Percentiles rank a stretch among this genome's conserved stretches.
Evolutionary conservation across 2,113 vertebrate species (phyloP).

Genomic region (Myxocyprinus asiaticus): DNA sequence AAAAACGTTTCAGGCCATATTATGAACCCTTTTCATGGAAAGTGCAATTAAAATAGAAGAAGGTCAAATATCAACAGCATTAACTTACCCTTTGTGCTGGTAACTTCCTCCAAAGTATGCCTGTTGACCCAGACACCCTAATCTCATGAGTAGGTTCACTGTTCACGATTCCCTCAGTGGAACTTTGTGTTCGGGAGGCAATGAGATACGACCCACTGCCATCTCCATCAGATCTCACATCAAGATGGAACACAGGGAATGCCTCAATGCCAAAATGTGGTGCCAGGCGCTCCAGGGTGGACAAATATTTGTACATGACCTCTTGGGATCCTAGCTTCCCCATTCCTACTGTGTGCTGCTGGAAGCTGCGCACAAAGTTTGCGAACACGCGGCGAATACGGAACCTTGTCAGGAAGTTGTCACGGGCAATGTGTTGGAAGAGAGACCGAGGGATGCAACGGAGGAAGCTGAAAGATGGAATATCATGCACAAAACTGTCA

Average conservation of each 20-base stretch:
- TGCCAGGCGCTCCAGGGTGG: constrained; percentile 83
- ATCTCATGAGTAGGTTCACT: constrained; percentile 72
- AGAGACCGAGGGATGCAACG: constrained; percentile 87
- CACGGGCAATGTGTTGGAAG: constrained; percentile 75
- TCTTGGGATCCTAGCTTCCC: constrained; percentile 74
- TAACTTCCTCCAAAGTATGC: constrained; percentile 81
- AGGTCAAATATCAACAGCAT: neutral
- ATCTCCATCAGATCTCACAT: constrained; percentile 65
- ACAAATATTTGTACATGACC: constrained; percentile 89
- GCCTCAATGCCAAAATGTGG: constrained; percentile 79
- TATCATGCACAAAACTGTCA: neutral
- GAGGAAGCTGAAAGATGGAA: constrained; percentile 76
- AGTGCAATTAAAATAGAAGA: neutral
- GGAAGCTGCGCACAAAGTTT: constrained; percentile 82
- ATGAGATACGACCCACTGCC: constrained; percentile 58
- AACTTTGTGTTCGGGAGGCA: neutral
- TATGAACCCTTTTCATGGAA: neutral
- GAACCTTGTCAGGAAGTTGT: constrained; percentile 79
- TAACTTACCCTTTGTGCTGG: constrained; percentile 57
- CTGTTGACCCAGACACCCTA: constrained; percentile 76
- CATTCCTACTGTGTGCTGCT: constrained; percentile 75
- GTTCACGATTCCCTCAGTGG: constrained; percentile 34
- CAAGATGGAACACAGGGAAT: constrained; percentile 66
- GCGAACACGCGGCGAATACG: constrained; percentile 81
- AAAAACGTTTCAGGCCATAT: too few relatives aligned